phyloP scores from a whole-genome alignment of 2,113 vertebrate genomes.

The Baryphthengus martii region DNA sequence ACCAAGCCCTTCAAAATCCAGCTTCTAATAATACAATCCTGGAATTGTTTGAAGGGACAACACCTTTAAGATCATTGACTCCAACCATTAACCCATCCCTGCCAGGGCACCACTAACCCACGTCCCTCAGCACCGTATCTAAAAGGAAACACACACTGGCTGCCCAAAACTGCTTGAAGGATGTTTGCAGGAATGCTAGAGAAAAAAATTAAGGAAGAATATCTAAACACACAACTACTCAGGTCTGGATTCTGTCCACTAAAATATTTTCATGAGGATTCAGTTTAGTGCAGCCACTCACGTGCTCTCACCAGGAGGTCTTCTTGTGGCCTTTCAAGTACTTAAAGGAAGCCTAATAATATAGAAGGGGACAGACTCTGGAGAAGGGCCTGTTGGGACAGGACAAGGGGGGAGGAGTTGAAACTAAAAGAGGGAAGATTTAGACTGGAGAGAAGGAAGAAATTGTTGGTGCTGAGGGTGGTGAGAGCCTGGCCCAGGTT shows the following conservation, averaged over 20 bases:
- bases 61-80: background rate
- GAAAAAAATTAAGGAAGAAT: background rate
- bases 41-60: background rate
- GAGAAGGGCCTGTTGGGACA: no score
- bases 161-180: background rate
- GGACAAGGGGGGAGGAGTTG: no score
- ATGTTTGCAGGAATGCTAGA: rapidly evolving
- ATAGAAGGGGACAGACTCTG: no score
- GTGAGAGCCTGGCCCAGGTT: background rate
- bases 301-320: background rate
- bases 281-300: rapidly evolving
- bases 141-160: background rate
- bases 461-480: background rate
- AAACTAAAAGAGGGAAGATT: no score
- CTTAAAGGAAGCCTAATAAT: background rate
- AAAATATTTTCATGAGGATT: background rate
- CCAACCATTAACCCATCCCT: background rate
- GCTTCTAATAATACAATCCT: background rate
- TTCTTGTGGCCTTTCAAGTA: background rate
- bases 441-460: background rate
- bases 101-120: no score
- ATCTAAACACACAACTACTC: background rate
- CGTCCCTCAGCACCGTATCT: no score
- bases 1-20: background rate
- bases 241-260: background rate